phyloP scores from a whole-genome alignment of 2,888 invertebrate genomes.

The Nemapogon koenigi region DNA sequence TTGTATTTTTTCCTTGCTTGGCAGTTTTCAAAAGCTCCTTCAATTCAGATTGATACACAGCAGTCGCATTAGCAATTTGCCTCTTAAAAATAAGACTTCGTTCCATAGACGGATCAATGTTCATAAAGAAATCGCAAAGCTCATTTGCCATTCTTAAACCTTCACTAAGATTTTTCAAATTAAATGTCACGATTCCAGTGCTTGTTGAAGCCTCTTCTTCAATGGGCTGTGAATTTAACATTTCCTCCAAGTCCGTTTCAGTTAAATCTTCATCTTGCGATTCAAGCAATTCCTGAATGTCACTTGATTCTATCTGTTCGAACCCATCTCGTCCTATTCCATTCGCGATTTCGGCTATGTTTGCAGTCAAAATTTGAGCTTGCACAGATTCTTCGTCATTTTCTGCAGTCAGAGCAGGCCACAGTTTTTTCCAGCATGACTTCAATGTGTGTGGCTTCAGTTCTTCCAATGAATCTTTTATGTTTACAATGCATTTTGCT shows the following conservation, averaged over 20 bases:
- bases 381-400: conserved; percentile 19
- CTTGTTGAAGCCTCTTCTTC: conserved; percentile 12
- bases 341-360: conserved; percentile 20
- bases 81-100: conserved; percentile 18
- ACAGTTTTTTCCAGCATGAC: conserved; percentile 15
- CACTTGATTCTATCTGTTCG: conserved; percentile 20
- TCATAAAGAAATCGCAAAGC: conserved; percentile 20
- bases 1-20: too few relatives aligned
- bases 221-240: conserved; percentile 18
- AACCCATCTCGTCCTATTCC: conserved; percentile 22
- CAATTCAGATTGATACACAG: too few relatives aligned
- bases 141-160: conserved; percentile 20
- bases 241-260: conserved; percentile 24
- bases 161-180: conserved; percentile 18
- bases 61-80: conserved; percentile 19
- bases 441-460: conserved; percentile 1
- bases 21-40: too few relatives aligned
- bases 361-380: conserved; percentile 19
- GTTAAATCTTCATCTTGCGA: conserved; percentile 21
- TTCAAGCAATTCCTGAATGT: conserved; percentile 20
- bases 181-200: conserved; percentile 20
- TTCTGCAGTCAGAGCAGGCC: conserved; percentile 18
- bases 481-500: conserved; percentile 21
- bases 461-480: conserved; percentile 21
- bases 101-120: conserved; percentile 19